Evolutionary conservation across 2,797 vertebrate species (phyloP).

Genomic region (Galaxias olidus): DNA sequence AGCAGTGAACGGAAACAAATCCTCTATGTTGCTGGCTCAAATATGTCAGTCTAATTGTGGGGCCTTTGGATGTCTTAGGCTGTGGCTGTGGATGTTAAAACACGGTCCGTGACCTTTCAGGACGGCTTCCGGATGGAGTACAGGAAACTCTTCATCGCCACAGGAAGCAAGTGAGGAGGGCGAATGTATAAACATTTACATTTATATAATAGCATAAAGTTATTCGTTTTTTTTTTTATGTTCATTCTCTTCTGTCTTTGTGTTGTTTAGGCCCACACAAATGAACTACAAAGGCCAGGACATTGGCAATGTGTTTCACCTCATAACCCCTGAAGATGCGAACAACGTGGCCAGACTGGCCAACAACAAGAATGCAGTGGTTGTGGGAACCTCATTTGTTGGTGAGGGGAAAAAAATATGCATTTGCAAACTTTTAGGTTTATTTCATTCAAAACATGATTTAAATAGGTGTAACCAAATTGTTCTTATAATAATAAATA

Average conservation of each 20-base stretch:
- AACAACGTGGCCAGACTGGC: constrained; percentile 89
- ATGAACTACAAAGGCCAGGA: constrained; percentile 95
- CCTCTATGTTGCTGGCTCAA: neutral
- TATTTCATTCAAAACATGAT: no score
- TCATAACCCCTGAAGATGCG: constrained; percentile 91
- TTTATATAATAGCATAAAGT: no score
- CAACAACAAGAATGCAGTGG: constrained; percentile 89
- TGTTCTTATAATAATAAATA: neutral
- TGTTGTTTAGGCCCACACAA: constrained; percentile 82
- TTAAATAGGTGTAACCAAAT: neutral
- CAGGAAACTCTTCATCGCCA: constrained; percentile 93
- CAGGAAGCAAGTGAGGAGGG: constrained; percentile 87
- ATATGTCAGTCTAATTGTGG: neutral
- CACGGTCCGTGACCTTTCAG: constrained; percentile 87
- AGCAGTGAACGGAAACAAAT: neutral
- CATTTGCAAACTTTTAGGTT: no score
- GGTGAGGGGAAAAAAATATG: constrained; percentile 74
- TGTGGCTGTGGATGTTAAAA: constrained; percentile 87
- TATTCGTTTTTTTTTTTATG: no score
- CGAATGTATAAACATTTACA: neutral
- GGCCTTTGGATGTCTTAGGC: constrained; percentile 72
- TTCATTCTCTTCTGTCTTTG: constrained; percentile 4
- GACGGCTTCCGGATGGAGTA: constrained; percentile 96
- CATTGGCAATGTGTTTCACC: constrained; percentile 89
- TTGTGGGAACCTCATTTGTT: constrained; percentile 94